Percentiles rank a stretch among this genome's conserved stretches.
Conservation (phyloP, 2,888 invertebrate genomes). For the Eupithecia inturbata region DNA sequence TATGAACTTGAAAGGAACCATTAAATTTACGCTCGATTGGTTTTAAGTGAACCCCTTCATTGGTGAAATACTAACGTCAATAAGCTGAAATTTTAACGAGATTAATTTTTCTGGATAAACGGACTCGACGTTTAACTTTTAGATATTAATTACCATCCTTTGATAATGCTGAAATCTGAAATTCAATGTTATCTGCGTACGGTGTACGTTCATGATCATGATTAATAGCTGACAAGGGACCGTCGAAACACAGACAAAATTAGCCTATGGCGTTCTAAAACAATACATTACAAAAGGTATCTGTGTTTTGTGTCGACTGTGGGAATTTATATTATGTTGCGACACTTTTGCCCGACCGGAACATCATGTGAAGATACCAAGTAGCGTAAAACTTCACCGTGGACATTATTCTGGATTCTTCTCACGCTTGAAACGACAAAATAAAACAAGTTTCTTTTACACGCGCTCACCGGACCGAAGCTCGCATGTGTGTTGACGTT, state of each 20-base stretch:
- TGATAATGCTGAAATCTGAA: constrained; percentile 9
- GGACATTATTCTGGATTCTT: constrained; percentile 61
- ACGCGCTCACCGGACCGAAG: constrained; percentile 59
- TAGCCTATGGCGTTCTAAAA: constrained; percentile 57
- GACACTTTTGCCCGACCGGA: constrained; percentile 36
- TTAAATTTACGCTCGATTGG: constrained; percentile 79
- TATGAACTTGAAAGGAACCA: constrained; percentile 78
- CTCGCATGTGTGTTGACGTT: constrained; percentile 74
- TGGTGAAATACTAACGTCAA: constrained; percentile 73
- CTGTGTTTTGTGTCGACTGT: constrained; percentile 31
- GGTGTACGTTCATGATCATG: constrained; percentile 58
- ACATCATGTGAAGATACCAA: constrained; percentile 50
- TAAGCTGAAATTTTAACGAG: constrained; percentile 51
- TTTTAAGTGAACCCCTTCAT: constrained; percentile 76
- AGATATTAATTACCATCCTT: constrained; percentile 15
- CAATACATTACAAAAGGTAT: constrained; percentile 51
- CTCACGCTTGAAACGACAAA: constrained; percentile 60
- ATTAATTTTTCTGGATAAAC: constrained; percentile 21
- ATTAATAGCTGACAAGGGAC: constrained; percentile 59
- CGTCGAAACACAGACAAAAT: constrained; percentile 62
- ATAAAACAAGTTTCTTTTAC: constrained; percentile 66
- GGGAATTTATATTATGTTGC: constrained; percentile 40
- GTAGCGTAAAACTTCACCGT: constrained; percentile 56
- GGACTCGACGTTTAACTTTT: constrained; percentile 5
- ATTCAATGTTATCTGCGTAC: constrained; percentile 18